Percentiles rank a stretch among this genome's conserved stretches.
phyloP scores from a whole-genome alignment of 2,888 invertebrate species.

The Epinotia ramella region DNA sequence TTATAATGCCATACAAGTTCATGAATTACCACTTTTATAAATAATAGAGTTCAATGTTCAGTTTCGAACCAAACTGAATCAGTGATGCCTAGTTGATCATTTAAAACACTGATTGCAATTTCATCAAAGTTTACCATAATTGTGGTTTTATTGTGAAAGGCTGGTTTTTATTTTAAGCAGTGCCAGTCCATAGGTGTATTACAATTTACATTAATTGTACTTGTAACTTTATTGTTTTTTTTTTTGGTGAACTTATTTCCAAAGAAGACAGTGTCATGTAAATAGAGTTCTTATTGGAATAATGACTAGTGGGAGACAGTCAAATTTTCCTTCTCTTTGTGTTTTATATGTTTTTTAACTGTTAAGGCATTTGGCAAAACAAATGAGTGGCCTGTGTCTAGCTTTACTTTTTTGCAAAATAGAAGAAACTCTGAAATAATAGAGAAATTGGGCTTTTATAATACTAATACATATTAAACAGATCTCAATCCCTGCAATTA shows the following conservation, averaged over 20 bases:
- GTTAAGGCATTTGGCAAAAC: constrained; percentile 46
- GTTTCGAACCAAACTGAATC: background rate
- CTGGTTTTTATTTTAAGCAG: background rate
- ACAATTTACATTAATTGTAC: no score
- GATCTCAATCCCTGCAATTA: no score
- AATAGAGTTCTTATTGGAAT: background rate
- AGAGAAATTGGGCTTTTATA: no score
- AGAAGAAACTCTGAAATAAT: background rate
- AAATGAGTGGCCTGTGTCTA: constrained; percentile 48
- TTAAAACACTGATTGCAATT: background rate
- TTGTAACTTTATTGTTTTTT: no score
- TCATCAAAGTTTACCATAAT: background rate
- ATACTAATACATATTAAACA: background rate
- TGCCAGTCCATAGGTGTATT: background rate
- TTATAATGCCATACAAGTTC: background rate
- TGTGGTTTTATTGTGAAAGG: background rate
- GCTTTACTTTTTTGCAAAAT: background rate
- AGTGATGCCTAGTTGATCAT: background rate
- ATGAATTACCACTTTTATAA: no score
- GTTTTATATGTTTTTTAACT: background rate
- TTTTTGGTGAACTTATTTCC: background rate
- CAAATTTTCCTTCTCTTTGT: background rate
- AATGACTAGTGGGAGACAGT: background rate
- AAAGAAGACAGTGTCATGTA: background rate
- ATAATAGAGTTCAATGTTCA: background rate